Evolutionary conservation across 2,888 invertebrate genomes (phyloP), one percentile per base, ranked within the genome.

Genomic region (Ormia ochracea): DNA sequence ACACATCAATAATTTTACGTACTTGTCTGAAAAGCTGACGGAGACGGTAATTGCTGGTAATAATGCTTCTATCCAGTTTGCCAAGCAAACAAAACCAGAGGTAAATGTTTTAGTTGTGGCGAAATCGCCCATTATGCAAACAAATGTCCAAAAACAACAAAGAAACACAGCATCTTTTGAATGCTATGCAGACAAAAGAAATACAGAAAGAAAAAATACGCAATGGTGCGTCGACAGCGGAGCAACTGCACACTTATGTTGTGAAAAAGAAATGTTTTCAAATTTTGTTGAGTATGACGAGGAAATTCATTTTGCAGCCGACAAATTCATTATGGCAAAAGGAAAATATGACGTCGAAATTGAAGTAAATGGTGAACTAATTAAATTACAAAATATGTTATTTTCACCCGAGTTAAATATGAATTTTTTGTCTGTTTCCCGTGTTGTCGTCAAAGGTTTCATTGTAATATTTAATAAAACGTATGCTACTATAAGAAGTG

Each of bases 1-100:
- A 7, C 75, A 81, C 12, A 19, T 82, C 2, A 81, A 77, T 52
- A 41, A 14, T 4, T 28, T 82, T 59, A 45, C 59, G 4, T 75
- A 75, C 10, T 54, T 81, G 5, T 66, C 28, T 58, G 82, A 82
- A 73, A 82, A 78, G 26, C 17, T 4, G 6, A n/a, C n/a, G n/a
- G n/a, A n/a, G n/a, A n/a, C n/a, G n/a, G n/a, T n/a, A n/a, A n/a
- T n/a, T n/a, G n/a, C n/a, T n/a, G n/a, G n/a, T n/a, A n/a, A n/a
- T n/a, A n/a, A n/a, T n/a, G n/a, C n/a, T n/a, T n/a, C n/a, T n/a
- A n/a, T n/a, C n/a, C n/a, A n/a, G n/a, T n/a, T n/a, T n/a, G n/a
- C n/a, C n/a, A n/a, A n/a, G n/a, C n/a, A n/a, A 21, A 31, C 33
- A 33, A 33, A 48, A 23, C 3, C 21, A 63, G 36, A 23, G 50